Evolutionary conservation across 92 coral and sea anemone genomes (phyloP).

Genomic region (Paramuricea clavata): DNA sequence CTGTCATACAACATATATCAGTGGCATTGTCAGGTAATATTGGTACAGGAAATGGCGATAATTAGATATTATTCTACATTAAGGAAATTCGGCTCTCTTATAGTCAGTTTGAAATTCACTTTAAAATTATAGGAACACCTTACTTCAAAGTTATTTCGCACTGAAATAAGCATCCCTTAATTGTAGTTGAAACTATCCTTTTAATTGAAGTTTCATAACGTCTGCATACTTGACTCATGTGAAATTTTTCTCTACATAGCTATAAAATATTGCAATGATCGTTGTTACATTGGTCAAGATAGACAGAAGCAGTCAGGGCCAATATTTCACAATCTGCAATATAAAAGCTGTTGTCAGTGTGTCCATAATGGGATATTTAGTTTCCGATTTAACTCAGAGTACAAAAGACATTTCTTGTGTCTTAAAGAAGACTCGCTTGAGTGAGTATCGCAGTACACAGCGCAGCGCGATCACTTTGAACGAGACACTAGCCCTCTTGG

Average conservation of each 20-base stretch:
- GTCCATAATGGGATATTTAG: constrained; percentile 1
- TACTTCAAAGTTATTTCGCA: too few relatives aligned
- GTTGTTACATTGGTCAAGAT: background rate
- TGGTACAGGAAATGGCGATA: constrained; percentile 31
- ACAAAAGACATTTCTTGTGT: constrained; percentile 17
- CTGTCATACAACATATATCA: background rate
- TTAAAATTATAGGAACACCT: too few relatives aligned
- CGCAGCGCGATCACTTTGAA: constrained; percentile 17
- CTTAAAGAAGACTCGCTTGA: constrained; percentile 17
- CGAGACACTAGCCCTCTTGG: constrained; percentile 26
- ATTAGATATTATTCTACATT: background rate
- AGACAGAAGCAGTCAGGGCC: constrained; percentile 11
- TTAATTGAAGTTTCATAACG: too few relatives aligned
- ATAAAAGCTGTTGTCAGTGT: constrained; percentile 11
- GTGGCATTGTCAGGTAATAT: constrained; percentile 16
- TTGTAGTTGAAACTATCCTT: too few relatives aligned
- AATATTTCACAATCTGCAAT: constrained; percentile 23
- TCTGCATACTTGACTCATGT: too few relatives aligned
- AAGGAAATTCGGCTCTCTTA: too few relatives aligned
- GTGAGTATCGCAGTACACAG: constrained; percentile 23
- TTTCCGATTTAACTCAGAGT: constrained; percentile 12
- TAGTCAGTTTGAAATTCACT: too few relatives aligned
- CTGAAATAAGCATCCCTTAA: too few relatives aligned
- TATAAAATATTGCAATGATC: background rate
- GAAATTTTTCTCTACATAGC: too few relatives aligned